Evolutionary conservation across 2,113 vertebrate genomes (phyloP), one percentile per base, ranked within the genome.

Genomic region (Telmatochromis bifrenatus): DNA sequence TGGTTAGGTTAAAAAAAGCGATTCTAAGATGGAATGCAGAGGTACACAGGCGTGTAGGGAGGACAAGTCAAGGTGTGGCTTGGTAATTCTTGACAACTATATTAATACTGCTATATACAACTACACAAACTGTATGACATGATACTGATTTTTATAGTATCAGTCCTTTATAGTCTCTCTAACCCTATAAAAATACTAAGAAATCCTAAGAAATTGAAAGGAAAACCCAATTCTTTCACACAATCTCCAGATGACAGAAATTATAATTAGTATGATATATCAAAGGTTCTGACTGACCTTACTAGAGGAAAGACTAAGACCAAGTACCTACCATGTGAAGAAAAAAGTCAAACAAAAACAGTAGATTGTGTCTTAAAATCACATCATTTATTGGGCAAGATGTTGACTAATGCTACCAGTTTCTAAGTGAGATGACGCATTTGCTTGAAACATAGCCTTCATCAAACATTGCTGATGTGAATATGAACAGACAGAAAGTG

Each of bases 31-130:
- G 21, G 65, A 73, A 6, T 6, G 5, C n/a, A 39, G n/a, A 42
- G 0, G 10, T 37, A 65, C 2, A 7, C 6, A 35, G 33, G 35
- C 0, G 2, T 70, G 35, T 8, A 23, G 35, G 19, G 35, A 42
- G 35, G n/a, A 39, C 58, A 70, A 23, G n/a, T 23, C 12, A 70
- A 70, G n/a, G 7, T 14, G n/a, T 15, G 12, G 2, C 65, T 9
- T 68, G 35, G 5, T 13, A 70, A 7, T 23, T 70, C 12, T 21
- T 42, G 35, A 23, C 35, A 39, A 13, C 5, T 42, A 70, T 14
- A 9, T 42, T 70, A 70, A 39, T 42, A 70, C n/a, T 42, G 65
- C 65, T 39, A 70, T 42, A 14, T 70, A 23, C 5, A 7, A 65
- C 10, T n/a, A 23, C 12, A 42, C 4, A 70, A 23, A 70, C n/a